These are phyloP conservation scores for Tachystola acroxantha DNA, from an alignment of 2,888 invertebrate genomes.

Conservation along the genomic window DNA sequence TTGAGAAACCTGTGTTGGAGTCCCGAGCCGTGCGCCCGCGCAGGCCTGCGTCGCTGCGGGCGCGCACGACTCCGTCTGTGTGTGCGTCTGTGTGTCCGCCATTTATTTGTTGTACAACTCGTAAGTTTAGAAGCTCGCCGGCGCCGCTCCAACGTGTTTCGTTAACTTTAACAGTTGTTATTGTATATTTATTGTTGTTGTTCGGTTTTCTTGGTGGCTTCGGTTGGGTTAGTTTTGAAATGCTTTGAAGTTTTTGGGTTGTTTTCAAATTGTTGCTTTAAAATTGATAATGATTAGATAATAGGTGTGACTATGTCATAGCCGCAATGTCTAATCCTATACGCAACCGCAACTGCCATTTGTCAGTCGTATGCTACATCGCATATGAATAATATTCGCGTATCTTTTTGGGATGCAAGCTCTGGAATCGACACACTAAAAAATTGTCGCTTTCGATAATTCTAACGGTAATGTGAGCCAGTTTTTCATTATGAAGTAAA, in stretches of 20 bases:
- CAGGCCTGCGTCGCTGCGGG: conserved; percentile 31
- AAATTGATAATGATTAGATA: conserved; percentile 9
- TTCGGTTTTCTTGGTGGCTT: conserved; percentile 21
- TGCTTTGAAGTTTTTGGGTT: not conserved
- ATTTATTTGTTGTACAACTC: conserved; percentile 40
- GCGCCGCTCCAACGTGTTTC: conserved; percentile 45
- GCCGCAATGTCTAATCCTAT: too few relatives aligned
- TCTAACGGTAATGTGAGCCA: too few relatives aligned
- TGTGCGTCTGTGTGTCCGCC: conserved; percentile 25
- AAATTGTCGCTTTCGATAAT: too few relatives aligned
- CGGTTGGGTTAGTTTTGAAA: not conserved
- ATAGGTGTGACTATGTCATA: too few relatives aligned
- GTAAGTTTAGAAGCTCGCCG: conserved; percentile 50
- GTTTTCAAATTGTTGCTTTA: not conserved
- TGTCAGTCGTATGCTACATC: too few relatives aligned
- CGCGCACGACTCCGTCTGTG: conserved; percentile 30
- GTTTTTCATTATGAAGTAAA: too few relatives aligned
- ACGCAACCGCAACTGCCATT: too few relatives aligned
- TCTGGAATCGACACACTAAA: too few relatives aligned
- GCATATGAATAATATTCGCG: too few relatives aligned
- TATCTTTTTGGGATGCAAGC: too few relatives aligned
- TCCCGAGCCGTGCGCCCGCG: conserved; percentile 32
- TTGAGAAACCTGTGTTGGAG: conserved; percentile 65
- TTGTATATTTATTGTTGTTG: conserved; percentile 44
- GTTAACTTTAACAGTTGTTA: conserved; percentile 54